A percentile compares a stretch with the other conserved stretches of the same genome.
Conservation (phyloP, 2,113 vertebrate species). For the Carassius gibelio region DNA sequence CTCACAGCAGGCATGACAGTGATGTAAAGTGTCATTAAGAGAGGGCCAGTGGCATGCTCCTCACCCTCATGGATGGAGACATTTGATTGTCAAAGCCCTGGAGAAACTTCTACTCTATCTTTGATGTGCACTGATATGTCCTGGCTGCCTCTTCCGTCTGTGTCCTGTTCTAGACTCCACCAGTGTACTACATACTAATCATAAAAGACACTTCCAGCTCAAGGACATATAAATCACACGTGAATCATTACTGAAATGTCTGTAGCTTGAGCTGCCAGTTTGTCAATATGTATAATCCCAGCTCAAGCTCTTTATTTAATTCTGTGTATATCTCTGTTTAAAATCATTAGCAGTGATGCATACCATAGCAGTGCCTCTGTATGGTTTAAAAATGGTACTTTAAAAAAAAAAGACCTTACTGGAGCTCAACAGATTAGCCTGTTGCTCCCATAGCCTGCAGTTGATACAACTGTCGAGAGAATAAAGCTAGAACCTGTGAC, state of each 20-base stretch:
- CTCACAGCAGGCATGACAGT: slow-evolving; percentile 38
- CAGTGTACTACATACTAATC: neutral
- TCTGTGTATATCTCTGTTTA: neutral
- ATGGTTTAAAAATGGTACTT: neutral
- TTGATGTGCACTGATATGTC: slow-evolving; percentile 57
- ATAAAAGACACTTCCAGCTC: neutral
- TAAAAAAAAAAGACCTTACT: neutral
- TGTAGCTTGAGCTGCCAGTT: neutral
- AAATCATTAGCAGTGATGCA: neutral
- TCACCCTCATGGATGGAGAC: slow-evolving; percentile 54
- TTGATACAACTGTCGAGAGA: slow-evolving; percentile 42
- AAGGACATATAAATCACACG: neutral
- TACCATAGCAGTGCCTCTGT: neutral
- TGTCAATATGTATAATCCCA: slow-evolving; percentile 22
- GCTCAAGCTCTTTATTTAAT: slow-evolving; percentile 22
- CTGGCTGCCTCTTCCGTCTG: slow-evolving; percentile 50
- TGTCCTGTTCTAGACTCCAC: slow-evolving; percentile 1
- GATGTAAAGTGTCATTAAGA: slow-evolving; percentile 52
- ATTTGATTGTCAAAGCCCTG: slow-evolving; percentile 41
- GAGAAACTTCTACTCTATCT: slow-evolving; percentile 56
- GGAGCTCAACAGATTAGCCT: slow-evolving; percentile 29
- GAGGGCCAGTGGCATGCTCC: slow-evolving; percentile 45
- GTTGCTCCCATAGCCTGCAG: slow-evolving; percentile 37
- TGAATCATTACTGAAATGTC: slow-evolving; percentile 8
- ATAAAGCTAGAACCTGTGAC: slow-evolving; percentile 37